These are phyloP conservation scores for Alloplasta piceator DNA, from an alignment of 2,888 invertebrate species.

Conservation along the genomic window DNA sequence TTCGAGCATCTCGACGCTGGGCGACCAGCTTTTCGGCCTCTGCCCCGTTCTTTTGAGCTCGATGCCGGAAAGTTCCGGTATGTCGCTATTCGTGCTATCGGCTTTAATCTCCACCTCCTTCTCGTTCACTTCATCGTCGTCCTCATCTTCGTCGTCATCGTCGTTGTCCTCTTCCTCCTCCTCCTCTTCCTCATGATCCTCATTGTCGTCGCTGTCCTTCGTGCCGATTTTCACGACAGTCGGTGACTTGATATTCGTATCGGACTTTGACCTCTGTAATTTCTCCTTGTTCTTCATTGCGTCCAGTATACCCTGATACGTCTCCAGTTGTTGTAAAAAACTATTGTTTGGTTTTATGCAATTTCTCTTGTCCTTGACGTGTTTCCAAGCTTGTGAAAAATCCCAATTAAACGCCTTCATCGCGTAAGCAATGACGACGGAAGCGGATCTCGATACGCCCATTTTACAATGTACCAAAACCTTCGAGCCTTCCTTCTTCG, in stretches of 20 bases:
- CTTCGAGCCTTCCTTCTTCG: slow-evolving; percentile 94
- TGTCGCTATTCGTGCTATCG: slow-evolving; percentile 65
- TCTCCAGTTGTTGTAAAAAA: slow-evolving; percentile 96
- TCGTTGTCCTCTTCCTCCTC: slow-evolving; percentile 3
- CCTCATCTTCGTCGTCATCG: slow-evolving; percentile 73
- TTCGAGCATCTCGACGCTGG: slow-evolving; percentile 87
- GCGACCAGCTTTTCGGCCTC: slow-evolving; percentile 90
- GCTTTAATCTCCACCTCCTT: slow-evolving; percentile 41
- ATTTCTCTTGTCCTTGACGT: slow-evolving; percentile 95
- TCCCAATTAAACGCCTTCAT: slow-evolving; percentile 99
- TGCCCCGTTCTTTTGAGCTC: slow-evolving; percentile 78
- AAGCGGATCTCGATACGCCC: slow-evolving; percentile 99
- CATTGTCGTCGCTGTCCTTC: slow-evolving; percentile 76
- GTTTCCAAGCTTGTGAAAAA: slow-evolving; percentile 93
- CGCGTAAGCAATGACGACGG: slow-evolving; percentile 98
- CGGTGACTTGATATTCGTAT: slow-evolving; percentile 93
- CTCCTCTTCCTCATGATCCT: slow-evolving; percentile 62
- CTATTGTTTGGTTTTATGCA: slow-evolving; percentile 98
- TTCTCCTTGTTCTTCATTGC: slow-evolving; percentile 98
- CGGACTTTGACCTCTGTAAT: slow-evolving; percentile 96
- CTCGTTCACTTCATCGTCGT: slow-evolving; percentile 70
- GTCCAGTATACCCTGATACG: slow-evolving; percentile 97
- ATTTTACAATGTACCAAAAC: slow-evolving; percentile 99
- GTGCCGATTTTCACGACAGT: slow-evolving; percentile 83
- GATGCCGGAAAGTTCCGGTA: slow-evolving; percentile 72